A percentile compares a stretch with the other conserved stretches of the same genome.
These are phyloP conservation scores for Cepphus grylle DNA, from an alignment of 2,113 vertebrate genomes.

Conservation along the genomic window DNA sequence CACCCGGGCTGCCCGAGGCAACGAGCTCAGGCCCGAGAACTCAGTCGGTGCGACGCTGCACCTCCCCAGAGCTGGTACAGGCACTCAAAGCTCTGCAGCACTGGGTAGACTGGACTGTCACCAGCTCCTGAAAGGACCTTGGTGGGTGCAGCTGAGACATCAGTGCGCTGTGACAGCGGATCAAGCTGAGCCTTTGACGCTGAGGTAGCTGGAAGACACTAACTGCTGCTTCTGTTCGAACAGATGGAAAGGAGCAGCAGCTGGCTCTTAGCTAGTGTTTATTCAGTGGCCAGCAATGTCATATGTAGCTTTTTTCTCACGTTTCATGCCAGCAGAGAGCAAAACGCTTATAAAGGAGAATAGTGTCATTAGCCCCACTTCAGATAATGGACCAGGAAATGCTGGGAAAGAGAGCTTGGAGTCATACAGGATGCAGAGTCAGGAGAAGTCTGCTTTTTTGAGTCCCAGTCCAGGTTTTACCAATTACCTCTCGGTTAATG, in stretches of 20 bases:
- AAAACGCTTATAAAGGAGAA: neutral
- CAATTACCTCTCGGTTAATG: neutral
- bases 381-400: neutral
- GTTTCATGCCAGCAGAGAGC: neutral
- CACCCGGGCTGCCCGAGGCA: neutral
- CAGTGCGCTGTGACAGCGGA: neutral
- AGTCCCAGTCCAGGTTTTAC: neutral
- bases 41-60: neutral
- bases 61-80: neutral
- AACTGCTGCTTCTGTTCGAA: neutral
- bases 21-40: neutral
- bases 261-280: neutral
- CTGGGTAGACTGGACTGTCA: neutral
- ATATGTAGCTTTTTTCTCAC: neutral
- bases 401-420: neutral
- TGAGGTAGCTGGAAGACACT: neutral
- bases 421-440: neutral
- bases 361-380: neutral
- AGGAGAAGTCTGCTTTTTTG: neutral
- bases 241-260: constrained; percentile 1
- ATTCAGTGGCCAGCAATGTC: neutral
- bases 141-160: neutral
- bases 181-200: neutral
- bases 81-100: neutral
- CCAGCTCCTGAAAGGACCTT: neutral